Evolutionary conservation across 2,113 vertebrate genomes (phyloP), one percentile per base, ranked within the genome.

Genomic region (Pelusios castaneus): DNA sequence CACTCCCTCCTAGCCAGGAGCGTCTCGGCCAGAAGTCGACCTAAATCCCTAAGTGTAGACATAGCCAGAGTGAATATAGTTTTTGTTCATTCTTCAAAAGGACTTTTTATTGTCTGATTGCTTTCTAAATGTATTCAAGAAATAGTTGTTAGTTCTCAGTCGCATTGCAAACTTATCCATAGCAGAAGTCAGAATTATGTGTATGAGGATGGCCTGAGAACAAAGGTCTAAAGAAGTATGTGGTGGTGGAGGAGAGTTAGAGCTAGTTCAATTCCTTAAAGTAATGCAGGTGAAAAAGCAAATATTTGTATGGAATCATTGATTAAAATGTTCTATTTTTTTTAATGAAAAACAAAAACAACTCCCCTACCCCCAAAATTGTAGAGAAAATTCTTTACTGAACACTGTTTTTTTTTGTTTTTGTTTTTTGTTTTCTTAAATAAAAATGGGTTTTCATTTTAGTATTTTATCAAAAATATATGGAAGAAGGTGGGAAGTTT

Each of bases 71-170:
- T 93, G 60, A 77, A 92, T 63, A 94, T 94, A 0, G 87, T 92
- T 95, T 96, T 1, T 91, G 92, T 96, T 92, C 87, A 81, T 87
- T 90, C 96, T 95, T 94, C 51, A 83, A 78, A 93, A 90, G 80
- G 87, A 85, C 52, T 70, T 94, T 47, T 95, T 93, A 81, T 91
- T 43, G 60, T 92, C 91, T n/a, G 8, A n/a, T 81, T 95, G 43
- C 88, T 84, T 31, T 43, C 47, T 94, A 43, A 49, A 80, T 89
- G 43, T 89, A 38, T 47, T 92, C 91, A 96, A 67, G 34, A 67
- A 17, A 34, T 34, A 67, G 31, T 19, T 63, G 60, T 63, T 67
- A 67, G 60, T 67, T 67, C 34, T 67, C 34, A 67, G 34, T n/a
- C 7, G 1, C 34, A 9, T n/a, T 21, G 19, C 16, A n/a, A n/a